These are phyloP conservation scores for Cheirogaleus major DNA, from an alignment of 2,797 vertebrate genomes.

Conservation along the genomic window DNA sequence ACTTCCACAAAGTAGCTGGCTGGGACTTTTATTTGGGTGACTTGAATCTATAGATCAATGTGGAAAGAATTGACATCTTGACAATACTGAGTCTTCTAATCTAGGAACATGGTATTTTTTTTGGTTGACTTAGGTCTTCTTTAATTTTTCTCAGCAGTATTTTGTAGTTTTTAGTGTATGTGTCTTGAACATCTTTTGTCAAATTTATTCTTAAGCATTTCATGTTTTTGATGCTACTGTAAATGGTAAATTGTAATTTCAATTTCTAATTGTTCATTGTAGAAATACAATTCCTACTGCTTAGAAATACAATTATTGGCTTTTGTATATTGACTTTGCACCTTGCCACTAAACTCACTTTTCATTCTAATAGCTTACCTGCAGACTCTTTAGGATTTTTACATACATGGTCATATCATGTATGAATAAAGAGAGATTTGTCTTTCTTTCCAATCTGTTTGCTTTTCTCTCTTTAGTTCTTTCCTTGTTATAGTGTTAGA, in stretches of 20 bases:
- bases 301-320: background rate
- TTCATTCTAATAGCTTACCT: slow-evolving; percentile 21
- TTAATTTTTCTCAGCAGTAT: background rate
- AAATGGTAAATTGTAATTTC: background rate
- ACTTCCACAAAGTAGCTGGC: background rate
- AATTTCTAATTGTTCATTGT: background rate
- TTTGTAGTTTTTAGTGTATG: background rate
- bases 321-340: slow-evolving; percentile 39
- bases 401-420: background rate
- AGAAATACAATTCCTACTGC: background rate
- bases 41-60: background rate
- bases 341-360: background rate
- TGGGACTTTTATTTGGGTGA: background rate
- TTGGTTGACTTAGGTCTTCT: background rate
- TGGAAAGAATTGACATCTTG: background rate
- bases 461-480: slow-evolving; percentile 34
- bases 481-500: background rate
- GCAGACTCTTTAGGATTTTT: background rate
- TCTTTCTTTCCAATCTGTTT: slow-evolving; percentile 1
- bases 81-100: background rate
- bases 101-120: background rate
- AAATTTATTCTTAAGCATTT: slow-evolving; percentile 16
- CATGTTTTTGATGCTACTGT: background rate
- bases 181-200: background rate
- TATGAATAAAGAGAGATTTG: background rate